Conservation (phyloP, 2,797 vertebrate species). For the Psittacula echo region DNA sequence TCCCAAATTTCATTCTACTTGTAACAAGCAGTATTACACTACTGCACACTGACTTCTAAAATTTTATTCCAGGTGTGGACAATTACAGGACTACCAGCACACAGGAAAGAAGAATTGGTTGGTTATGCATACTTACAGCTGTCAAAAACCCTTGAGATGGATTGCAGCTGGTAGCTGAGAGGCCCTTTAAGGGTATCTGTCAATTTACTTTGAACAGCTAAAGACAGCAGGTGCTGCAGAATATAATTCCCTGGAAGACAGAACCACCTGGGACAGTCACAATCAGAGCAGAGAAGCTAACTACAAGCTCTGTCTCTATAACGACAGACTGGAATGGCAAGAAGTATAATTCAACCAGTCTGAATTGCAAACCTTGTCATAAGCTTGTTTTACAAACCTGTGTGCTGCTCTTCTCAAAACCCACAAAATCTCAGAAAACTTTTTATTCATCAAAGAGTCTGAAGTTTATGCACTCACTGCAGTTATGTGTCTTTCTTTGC, state of each 20-base stretch:
- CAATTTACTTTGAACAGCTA: conserved; percentile 22
- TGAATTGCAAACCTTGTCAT: neutral
- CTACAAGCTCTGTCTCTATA: neutral
- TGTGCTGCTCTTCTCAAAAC: neutral
- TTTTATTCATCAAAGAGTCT: neutral
- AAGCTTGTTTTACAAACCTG: neutral
- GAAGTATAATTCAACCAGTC: neutral
- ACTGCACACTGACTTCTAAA: neutral
- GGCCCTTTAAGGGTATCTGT: neutral
- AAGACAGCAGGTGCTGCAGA: conserved; percentile 15
- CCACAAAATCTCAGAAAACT: neutral
- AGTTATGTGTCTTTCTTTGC: neutral
- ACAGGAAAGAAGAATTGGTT: neutral
- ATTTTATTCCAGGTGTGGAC: neutral
- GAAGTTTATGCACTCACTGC: neutral
- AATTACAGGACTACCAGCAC: neutral
- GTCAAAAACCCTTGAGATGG: neutral
- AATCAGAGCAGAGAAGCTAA: neutral
- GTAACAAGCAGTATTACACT: neutral
- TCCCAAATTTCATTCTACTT: neutral
- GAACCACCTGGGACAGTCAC: neutral
- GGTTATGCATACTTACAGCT: neutral
- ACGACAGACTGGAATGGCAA: neutral
- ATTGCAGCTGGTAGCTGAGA: conserved; percentile 8
- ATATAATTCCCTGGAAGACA: neutral